Percentiles rank a stretch among this genome's conserved stretches.
These are phyloP conservation scores for Paralichthys olivaceus DNA, from an alignment of 2,113 vertebrate genomes.

Conservation along the genomic window DNA sequence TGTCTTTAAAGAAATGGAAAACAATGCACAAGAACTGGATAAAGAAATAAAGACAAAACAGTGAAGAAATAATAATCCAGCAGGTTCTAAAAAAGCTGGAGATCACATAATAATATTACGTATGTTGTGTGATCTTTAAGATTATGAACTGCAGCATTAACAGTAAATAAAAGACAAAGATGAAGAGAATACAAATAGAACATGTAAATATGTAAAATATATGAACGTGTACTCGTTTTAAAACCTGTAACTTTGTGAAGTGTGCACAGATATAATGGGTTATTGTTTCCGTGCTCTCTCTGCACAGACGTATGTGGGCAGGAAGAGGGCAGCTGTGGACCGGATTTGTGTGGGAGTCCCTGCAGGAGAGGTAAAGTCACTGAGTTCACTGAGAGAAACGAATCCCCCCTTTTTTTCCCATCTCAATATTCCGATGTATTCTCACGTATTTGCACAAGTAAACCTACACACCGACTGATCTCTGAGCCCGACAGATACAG, in stretches of 20 bases:
- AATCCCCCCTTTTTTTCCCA: not conserved
- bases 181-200: not conserved
- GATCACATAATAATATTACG: too few relatives aligned
- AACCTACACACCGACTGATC: not conserved
- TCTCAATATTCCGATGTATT: not conserved
- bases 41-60: not conserved
- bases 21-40: too few relatives aligned
- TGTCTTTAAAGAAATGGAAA: too few relatives aligned
- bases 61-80: not conserved
- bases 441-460: not conserved
- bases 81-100: too few relatives aligned
- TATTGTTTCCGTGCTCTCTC: conserved; percentile 25
- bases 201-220: not conserved
- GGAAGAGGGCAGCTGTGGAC: conserved; percentile 89
- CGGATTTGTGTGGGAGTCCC: conserved; percentile 93
- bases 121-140: not conserved
- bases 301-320: conserved; percentile 89
- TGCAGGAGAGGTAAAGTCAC: conserved; percentile 89
- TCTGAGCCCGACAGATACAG: not conserved
- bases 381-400: conserved; percentile 13
- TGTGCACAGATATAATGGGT: not conserved
- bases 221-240: too few relatives aligned
- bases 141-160: not conserved
- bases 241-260: too few relatives aligned
- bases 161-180: not conserved